Conservation (phyloP, 2,113 vertebrate genomes). For the Pollimyrus isidori region DNA sequence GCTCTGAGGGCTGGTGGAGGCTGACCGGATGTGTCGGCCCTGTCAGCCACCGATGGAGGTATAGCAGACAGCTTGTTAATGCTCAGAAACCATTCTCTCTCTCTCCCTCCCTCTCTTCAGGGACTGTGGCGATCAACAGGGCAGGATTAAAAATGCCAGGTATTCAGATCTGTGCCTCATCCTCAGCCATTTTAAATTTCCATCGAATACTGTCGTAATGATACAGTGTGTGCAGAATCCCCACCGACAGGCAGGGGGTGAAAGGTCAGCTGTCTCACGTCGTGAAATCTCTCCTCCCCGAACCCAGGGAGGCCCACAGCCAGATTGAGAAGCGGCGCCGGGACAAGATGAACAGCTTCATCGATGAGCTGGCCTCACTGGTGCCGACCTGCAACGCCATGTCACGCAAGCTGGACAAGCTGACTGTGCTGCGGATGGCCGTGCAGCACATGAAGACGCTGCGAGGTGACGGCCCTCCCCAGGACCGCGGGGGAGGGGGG, state of each 20-base stretch:
- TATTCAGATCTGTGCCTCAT: constrained; percentile 41
- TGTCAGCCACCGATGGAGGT: neutral
- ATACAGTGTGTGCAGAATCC: neutral
- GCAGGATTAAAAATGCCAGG: constrained; percentile 96
- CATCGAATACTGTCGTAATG: neutral
- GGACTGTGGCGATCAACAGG: constrained; percentile 82
- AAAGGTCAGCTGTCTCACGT: neutral
- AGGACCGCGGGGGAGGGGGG: neutral
- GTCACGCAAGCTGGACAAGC: constrained; percentile 94
- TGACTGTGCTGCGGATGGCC: constrained; percentile 94
- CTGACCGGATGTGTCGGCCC: neutral
- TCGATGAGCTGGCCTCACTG: constrained; percentile 90
- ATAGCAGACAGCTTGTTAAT: neutral
- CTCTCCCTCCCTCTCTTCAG: constrained; percentile 44
- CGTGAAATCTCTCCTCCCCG: neutral
- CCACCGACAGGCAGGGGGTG: neutral
- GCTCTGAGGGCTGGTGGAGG: neutral
- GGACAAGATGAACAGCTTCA: constrained; percentile 99
- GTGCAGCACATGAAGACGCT: constrained; percentile 98
- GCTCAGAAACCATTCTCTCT: neutral
- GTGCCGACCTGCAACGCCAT: constrained; percentile 96
- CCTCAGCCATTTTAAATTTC: neutral
- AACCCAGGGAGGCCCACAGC: constrained; percentile 87
- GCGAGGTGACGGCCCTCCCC: constrained; percentile 65
- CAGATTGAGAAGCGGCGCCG: constrained; percentile 94